These are phyloP conservation scores for Neria commutata DNA, from an alignment of 2,888 invertebrate species.

Conservation along the genomic window DNA sequence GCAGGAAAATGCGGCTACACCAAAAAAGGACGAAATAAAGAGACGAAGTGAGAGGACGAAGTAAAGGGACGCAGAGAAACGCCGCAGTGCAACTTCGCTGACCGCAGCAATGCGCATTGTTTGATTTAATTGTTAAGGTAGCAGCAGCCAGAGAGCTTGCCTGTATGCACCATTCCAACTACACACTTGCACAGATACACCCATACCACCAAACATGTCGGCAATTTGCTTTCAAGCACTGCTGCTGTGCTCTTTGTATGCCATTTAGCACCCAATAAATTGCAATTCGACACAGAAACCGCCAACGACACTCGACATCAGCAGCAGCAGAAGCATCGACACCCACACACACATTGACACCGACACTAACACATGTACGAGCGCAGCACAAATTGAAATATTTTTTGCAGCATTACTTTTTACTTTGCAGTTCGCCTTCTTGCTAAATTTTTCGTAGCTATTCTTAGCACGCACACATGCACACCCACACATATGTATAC, in stretches of 20 bases:
- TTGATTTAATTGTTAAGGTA: neutral
- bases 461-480: no score
- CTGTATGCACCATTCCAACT: neutral
- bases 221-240: no score
- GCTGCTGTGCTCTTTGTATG: neutral
- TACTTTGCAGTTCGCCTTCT: no score
- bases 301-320: no score
- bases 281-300: neutral
- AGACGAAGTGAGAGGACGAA: neutral
- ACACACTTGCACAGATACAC: no score
- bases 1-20: no score
- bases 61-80: neutral
- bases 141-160: neutral
- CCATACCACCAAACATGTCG: no score
- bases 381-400: neutral
- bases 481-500: no score
- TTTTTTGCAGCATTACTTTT: neutral
- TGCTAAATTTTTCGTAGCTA: no score
- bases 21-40: neutral
- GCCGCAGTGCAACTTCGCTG: neutral
- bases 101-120: neutral
- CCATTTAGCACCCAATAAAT: constrained; percentile 7
- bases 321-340: no score
- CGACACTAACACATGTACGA: neutral
- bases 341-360: neutral